A percentile compares a stretch with the other conserved stretches of the same genome.
Evolutionary conservation across 2,113 vertebrate genomes (phyloP).

Genomic region (Aleadryas rufinucha): DNA sequence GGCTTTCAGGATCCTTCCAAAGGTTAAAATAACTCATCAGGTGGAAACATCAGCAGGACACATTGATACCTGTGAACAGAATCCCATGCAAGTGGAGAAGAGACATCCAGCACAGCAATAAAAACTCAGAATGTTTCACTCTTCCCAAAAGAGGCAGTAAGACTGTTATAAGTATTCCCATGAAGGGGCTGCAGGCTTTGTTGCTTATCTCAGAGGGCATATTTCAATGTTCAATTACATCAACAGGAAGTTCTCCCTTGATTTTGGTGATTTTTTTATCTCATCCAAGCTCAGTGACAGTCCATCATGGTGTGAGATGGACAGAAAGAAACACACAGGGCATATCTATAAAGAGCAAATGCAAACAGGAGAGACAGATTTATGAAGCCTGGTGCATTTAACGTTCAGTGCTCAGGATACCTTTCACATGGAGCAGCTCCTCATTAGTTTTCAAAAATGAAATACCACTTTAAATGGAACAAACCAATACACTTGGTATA

Average conservation of each 20-base stretch:
- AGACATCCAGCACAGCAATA: neutral
- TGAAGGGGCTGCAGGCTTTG: neutral
- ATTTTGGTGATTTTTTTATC: neutral
- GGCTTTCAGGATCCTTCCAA: neutral
- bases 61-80: neutral
- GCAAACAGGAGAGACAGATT: neutral
- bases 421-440: neutral
- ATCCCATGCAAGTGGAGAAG: neutral
- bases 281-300: neutral
- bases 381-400: neutral
- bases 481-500: neutral
- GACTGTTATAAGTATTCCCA: neutral
- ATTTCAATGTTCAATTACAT: neutral
- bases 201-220: neutral
- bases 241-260: neutral
- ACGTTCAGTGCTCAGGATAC: neutral
- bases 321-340: neutral
- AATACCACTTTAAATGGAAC: neutral
- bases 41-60: neutral
- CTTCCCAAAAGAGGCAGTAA: neutral
- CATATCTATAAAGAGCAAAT: neutral
- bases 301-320: neutral
- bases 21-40: neutral
- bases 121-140: neutral
- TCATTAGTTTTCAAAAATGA: neutral